Conservation (phyloP, 2,888 invertebrate species). For the Heliconius cydno region DNA sequence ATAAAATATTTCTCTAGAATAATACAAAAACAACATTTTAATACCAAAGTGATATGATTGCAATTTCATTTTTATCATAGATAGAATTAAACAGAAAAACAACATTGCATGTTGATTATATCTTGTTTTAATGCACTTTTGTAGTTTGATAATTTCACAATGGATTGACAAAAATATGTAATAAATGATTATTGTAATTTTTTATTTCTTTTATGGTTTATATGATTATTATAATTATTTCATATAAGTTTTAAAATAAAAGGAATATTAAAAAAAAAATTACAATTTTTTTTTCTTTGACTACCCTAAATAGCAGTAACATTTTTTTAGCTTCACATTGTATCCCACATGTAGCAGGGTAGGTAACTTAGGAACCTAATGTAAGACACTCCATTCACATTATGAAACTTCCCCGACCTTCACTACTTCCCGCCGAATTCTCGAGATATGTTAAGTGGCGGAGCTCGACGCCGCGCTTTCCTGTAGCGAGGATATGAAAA, state of each 20-base stretch:
- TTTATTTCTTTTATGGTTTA: neutral
- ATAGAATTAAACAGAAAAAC: conserved; percentile 1
- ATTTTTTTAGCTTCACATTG: too few species aligned
- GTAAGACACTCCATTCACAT: too few species aligned
- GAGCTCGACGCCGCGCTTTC: too few species aligned
- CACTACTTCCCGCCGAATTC: too few species aligned
- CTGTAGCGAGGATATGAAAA: too few species aligned
- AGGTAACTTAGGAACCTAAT: too few species aligned
- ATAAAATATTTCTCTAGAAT: neutral
- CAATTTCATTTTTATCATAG: neutral
- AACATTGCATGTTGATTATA: neutral
- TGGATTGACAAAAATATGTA: neutral
- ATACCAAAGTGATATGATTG: neutral
- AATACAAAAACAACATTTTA: neutral
- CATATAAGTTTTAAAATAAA: neutral
- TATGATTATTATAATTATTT: neutral
- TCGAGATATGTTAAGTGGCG: too few species aligned
- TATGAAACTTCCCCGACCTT: too few species aligned
- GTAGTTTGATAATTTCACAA: neutral
- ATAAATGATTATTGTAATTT: neutral
- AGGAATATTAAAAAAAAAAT: neutral
- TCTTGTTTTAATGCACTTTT: neutral
- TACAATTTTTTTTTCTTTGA: neutral
- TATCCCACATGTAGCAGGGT: too few species aligned
- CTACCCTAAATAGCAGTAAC: neutral